Conservation (phyloP, 2,888 invertebrate genomes). For the Torymus texanus region DNA sequence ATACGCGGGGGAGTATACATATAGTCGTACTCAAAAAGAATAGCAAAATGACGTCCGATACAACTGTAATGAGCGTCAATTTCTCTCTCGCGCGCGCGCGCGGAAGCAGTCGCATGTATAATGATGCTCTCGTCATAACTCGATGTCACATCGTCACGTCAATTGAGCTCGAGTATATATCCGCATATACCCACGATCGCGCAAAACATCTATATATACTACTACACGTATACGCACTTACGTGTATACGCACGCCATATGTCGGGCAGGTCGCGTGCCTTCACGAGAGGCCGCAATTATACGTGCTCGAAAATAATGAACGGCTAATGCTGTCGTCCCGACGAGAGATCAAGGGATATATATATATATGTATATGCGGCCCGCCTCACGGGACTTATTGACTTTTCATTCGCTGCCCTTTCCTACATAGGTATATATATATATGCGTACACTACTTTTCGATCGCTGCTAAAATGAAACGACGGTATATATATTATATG, state of each 20-base stretch:
- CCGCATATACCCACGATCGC: background rate
- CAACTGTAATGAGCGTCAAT: slow-evolving; percentile 49
- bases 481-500: background rate
- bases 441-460: background rate
- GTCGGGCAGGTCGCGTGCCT: slow-evolving; percentile 72
- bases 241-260: slow-evolving; percentile 65
- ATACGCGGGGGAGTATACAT: background rate
- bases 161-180: background rate
- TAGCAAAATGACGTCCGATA: slow-evolving; percentile 38
- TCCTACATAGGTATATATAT: too few species aligned
- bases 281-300: slow-evolving; percentile 62
- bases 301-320: slow-evolving; percentile 65
- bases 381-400: slow-evolving; percentile 67
- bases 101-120: slow-evolving; percentile 7
- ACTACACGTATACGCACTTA: background rate
- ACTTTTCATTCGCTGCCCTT: slow-evolving; percentile 66
- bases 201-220: too few species aligned
- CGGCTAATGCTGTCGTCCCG: slow-evolving; percentile 71
- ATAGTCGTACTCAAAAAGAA: background rate
- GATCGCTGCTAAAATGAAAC: background rate
- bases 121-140: slow-evolving; percentile 31
- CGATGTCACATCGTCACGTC: slow-evolving; percentile 38
- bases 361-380: too few species aligned
- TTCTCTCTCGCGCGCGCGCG: background rate
- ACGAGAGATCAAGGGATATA: slow-evolving; percentile 12